phyloP scores from a whole-genome alignment of 2,888 invertebrate genomes.

The Anthoptus insignis region DNA sequence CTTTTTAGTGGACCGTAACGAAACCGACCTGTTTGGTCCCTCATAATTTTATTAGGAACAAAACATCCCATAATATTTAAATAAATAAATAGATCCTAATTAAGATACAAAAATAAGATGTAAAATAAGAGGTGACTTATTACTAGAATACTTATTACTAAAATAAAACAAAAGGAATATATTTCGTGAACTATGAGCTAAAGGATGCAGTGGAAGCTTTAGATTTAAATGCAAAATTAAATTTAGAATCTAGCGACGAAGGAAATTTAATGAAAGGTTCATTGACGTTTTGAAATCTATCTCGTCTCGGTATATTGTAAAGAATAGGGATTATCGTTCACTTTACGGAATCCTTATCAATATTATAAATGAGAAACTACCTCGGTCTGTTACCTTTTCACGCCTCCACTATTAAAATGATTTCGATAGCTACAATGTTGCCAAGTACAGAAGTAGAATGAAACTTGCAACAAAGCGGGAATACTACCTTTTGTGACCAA shows the following conservation, averaged over 20 bases:
- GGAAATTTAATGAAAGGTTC: constrained; percentile 25
- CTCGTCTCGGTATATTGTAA: not conserved
- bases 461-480: too few relatives aligned
- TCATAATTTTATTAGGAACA: constrained; percentile 64
- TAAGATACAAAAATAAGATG: not conserved
- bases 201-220: constrained; percentile 17
- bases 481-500: too few relatives aligned
- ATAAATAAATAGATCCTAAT: too few relatives aligned
- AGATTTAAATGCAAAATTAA: constrained; percentile 27
- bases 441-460: too few relatives aligned
- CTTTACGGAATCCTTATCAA: not conserved
- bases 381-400: too few relatives aligned
- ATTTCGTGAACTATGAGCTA: constrained; percentile 17
- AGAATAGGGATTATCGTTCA: not conserved
- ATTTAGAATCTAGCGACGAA: constrained; percentile 20
- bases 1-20: constrained; percentile 66
- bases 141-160: not conserved
- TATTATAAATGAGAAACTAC: too few relatives aligned
- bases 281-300: constrained; percentile 15
- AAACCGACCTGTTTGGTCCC: constrained; percentile 61
- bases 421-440: too few relatives aligned
- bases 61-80: too few relatives aligned
- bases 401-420: too few relatives aligned
- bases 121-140: not conserved
- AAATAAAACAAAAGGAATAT: constrained; percentile 6